Evolutionary conservation across 2,888 invertebrate species (phyloP), one percentile per base, ranked within the genome.

Genomic region (Girardia tigrina): DNA sequence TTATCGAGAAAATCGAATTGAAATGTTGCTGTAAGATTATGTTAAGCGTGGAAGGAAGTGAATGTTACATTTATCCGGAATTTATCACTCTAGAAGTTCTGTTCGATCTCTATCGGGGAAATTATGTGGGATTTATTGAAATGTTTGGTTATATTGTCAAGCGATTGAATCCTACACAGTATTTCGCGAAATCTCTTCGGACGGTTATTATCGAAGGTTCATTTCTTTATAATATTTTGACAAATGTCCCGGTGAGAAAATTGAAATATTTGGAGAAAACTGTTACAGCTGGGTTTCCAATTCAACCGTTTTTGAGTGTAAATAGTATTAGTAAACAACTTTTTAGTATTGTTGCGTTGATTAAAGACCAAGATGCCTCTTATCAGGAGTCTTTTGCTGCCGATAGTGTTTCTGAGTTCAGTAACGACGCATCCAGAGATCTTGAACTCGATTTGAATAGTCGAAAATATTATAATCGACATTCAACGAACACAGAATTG

Each of bases 131-230:
- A 20, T 56, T 56, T n/a, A 56, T 56, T 56, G 56, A 56, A 56
- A 56, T 56, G 56, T 56, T 56, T 56, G 56, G 56, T 56, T 56
- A 56, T 56, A 56, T 56, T 56, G 56, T 56, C 56, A 56, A 56
- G n/a, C n/a, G 56, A 56, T 56, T 56, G 23, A 56, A 56, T 16
- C 56, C 56, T 6, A 56, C 56, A 12, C 56, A 56, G 23, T 56
- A 56, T 56, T 56, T 56, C 23, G 56, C n/a, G 56, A 56, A 56
- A 56, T 56, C 56, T 8, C n/a, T 56, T n/a, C n/a, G 56, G 23
- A 56, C 56, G 4, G 56, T 56, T 4, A 8, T 56, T 6, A 56
- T 56, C 23, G 56, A 56, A 56, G 56, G 56, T 20, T 56, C 56
- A 20, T 12, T 56, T 20, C 56, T 56, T 56, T 56, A 56, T 56